Base-by-base conservation (phyloP, 2,797 vertebrate genomes). In the Sebastes goodei region DNA sequence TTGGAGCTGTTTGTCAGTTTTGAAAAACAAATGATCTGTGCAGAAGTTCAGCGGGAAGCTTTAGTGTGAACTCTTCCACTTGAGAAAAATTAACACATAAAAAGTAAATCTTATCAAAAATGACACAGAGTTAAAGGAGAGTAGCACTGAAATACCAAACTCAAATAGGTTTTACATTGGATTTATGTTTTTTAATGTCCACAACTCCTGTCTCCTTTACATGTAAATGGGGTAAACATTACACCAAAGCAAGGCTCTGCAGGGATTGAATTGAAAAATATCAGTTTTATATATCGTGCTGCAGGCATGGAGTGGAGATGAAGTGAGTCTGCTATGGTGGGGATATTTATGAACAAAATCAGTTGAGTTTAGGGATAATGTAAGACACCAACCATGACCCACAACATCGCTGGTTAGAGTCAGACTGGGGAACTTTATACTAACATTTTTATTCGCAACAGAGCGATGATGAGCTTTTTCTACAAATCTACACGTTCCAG, bases 1-100 rank as follows among this genome's bases (percentile, higher is more conserved):
- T 67, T 59, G 67, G 75, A 77, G 66, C 59, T 29, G 52, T 83
- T 88, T 84, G 76, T 90, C 77, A 85, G 62, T 81, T 84, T 81
- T 81, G 53, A 68, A 82, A 82, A 83, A 83, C 46, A 71, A 60
- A 64, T 27, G 53, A 87, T 87, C 33, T 69, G 65, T 81, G 70
- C 38, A 55, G 14, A 68, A 62, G 69, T 79, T 82, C 53, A 81
- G 69, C 1, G 12, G 32, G n/a, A 68, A 71, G 49, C 20, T 75
- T 82, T 27, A 32, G 70, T 62, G 4, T 38, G 20, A 61, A 30
- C 29, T 68, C 12, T 35, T 64, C 46, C 0, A 1, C 30, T 71
- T 70, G 21, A 25, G 42, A 76, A 59, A 42, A 62, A 57, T 35
- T 14, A 38, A 77, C 9, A 56, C 17, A 8, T 6, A 6, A 6